Conservation (phyloP, 2,113 vertebrate species). For the Sinocyclocheilus anophthalmus region DNA sequence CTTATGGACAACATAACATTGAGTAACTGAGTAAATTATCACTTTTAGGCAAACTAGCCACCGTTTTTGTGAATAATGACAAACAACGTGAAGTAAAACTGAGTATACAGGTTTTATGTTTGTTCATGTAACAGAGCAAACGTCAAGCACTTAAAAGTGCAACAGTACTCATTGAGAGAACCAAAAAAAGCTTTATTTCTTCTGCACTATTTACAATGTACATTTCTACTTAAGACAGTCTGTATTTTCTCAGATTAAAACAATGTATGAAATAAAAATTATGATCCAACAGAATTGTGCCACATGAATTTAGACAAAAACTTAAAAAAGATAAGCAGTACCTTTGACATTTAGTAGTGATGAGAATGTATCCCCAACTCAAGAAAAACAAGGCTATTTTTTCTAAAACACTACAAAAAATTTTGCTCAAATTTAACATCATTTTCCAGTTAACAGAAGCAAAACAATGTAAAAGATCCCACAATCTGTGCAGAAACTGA, state of each 20-base stretch:
- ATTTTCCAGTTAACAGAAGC: slow-evolving; percentile 3
- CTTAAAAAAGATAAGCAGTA: too few relatives aligned
- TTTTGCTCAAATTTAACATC: neutral
- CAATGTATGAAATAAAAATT: neutral
- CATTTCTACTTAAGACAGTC: neutral
- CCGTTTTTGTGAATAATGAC: neutral
- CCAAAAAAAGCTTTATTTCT: neutral
- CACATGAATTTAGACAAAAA: neutral
- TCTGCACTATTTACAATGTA: neutral
- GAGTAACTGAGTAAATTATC: too few relatives aligned
- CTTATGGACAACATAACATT: too few relatives aligned
- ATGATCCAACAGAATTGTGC: too few relatives aligned
- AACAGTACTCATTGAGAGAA: neutral
- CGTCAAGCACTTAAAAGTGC: neutral
- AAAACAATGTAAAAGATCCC: neutral
- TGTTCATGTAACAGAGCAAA: neutral
- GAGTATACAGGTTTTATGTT: neutral
- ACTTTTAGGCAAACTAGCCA: neutral
- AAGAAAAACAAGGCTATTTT: neutral
- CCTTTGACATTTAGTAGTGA: neutral
- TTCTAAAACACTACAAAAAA: neutral
- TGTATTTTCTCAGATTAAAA: neutral
- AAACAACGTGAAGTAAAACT: neutral
- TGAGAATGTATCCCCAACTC: neutral
- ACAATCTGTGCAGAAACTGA: neutral